Evolutionary conservation across 2,797 vertebrate species (phyloP).

Genomic region (Silurus aristotelis): DNA sequence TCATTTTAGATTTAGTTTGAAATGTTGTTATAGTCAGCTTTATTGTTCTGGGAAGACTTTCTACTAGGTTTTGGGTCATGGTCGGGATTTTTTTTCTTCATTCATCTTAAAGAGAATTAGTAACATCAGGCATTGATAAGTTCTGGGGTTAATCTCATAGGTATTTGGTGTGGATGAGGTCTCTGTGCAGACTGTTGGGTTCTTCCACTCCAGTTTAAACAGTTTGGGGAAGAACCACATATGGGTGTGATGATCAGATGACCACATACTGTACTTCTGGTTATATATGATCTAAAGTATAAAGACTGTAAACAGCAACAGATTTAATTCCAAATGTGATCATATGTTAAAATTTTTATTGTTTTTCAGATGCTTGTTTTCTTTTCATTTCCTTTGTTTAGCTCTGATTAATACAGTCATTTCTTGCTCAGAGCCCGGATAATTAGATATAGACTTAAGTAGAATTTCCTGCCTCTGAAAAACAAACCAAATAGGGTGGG

Average conservation of each 20-base stretch:
- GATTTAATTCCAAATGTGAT: neutral
- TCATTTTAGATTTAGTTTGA: neutral
- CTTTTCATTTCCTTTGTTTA: neutral
- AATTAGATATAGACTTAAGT: slow-evolving; percentile 27
- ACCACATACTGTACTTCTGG: neutral
- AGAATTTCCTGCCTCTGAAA: slow-evolving; percentile 41
- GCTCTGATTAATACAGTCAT: slow-evolving; percentile 3
- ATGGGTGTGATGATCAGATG: neutral
- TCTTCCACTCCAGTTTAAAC: neutral
- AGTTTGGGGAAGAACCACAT: neutral
- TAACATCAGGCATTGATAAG: neutral
- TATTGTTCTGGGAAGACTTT: neutral
- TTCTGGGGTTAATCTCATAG: neutral
- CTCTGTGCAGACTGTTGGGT: neutral
- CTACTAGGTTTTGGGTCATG: neutral
- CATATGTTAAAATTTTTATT: neutral
- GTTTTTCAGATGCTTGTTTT: neutral
- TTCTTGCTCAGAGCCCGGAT: slow-evolving; percentile 16
- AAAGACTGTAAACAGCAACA: neutral
- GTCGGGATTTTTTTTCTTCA: neutral
- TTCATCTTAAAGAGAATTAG: neutral
- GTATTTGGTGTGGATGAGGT: neutral
- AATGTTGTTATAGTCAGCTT: neutral
- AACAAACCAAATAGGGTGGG: slow-evolving; percentile 39
- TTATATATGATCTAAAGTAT: neutral